phyloP scores from a whole-genome alignment of 1,140 invertebrate genomes.

The Ostrea edulis region DNA sequence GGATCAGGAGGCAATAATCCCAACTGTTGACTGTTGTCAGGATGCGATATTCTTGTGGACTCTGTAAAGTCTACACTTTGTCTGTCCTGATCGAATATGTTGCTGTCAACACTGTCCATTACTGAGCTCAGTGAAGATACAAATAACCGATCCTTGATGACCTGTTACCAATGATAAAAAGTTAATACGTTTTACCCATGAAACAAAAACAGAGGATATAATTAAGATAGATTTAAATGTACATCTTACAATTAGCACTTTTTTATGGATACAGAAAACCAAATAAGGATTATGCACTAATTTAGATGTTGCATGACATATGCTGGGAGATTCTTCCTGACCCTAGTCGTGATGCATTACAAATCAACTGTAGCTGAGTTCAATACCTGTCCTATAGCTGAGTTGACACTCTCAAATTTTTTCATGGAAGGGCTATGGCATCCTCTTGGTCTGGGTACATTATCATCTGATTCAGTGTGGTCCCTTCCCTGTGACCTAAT shows the following conservation, averaged over 20 bases:
- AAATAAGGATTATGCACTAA: too few relatives aligned
- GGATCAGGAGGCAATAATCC: conserved; percentile 16
- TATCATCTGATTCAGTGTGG: conserved; percentile 16
- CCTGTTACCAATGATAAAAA: neutral
- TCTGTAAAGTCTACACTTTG: conserved; percentile 8
- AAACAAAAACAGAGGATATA: neutral
- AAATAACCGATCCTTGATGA: conserved; percentile 63
- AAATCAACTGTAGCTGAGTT: neutral
- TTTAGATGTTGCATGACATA: too few relatives aligned
- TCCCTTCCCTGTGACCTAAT: conserved; percentile 19
- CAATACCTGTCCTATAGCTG: conserved; percentile 62
- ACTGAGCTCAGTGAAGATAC: conserved; percentile 60
- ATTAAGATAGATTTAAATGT: neutral
- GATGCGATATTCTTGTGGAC: neutral
- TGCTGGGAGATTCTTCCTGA: too few relatives aligned
- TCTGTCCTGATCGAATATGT: conserved; percentile 3
- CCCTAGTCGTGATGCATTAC: too few relatives aligned
- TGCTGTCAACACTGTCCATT: conserved; percentile 66
- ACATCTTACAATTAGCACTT: too few relatives aligned
- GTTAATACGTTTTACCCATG: neutral
- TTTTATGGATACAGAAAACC: too few relatives aligned
- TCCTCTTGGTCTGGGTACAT: conserved; percentile 35
- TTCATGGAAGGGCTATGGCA: conserved; percentile 34
- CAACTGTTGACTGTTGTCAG: neutral
- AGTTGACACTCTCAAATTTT: conserved; percentile 45